A percentile compares a stretch with the other conserved stretches of the same genome.
Evolutionary conservation across 2,113 vertebrate species (phyloP).

Genomic region (Amazona vittata): DNA sequence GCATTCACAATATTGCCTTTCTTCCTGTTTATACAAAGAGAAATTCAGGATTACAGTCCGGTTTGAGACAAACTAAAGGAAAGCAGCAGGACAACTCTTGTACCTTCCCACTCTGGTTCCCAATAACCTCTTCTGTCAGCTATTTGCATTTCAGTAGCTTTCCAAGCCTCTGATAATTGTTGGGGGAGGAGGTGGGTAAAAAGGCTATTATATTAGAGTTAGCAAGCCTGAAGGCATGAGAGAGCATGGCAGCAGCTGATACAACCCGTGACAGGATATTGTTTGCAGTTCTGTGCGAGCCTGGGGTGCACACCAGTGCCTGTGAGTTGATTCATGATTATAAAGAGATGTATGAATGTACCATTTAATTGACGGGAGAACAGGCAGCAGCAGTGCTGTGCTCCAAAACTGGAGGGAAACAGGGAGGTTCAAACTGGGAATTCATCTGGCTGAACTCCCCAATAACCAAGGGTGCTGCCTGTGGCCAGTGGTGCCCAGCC

Average conservation of each 20-base stretch:
- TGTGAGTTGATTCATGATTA: conserved; percentile 19
- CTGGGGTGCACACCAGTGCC: neutral
- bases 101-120: neutral
- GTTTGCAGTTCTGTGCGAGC: neutral
- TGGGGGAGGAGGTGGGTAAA: conserved; percentile 22
- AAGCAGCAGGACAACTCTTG: neutral
- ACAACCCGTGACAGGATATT: neutral
- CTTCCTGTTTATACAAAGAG: neutral
- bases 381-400: neutral
- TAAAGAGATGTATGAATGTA: neutral
- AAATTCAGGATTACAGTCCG: neutral
- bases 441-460: neutral
- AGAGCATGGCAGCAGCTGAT: conserved; percentile 37
- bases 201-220: conserved; percentile 27
- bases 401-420: neutral
- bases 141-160: conserved; percentile 64
- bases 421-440: neutral
- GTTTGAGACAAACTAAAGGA: neutral
- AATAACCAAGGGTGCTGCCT: neutral
- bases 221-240: conserved; percentile 26
- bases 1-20: neutral
- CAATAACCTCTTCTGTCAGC: neutral
- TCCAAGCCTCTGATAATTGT: conserved; percentile 32
- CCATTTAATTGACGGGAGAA: neutral
- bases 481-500: neutral